A percentile compares a stretch with the other conserved stretches of the same genome.
These are phyloP conservation scores for Drosophila nr. medialis DNA, from an alignment of 2,888 invertebrate species.

Conservation along the genomic window DNA sequence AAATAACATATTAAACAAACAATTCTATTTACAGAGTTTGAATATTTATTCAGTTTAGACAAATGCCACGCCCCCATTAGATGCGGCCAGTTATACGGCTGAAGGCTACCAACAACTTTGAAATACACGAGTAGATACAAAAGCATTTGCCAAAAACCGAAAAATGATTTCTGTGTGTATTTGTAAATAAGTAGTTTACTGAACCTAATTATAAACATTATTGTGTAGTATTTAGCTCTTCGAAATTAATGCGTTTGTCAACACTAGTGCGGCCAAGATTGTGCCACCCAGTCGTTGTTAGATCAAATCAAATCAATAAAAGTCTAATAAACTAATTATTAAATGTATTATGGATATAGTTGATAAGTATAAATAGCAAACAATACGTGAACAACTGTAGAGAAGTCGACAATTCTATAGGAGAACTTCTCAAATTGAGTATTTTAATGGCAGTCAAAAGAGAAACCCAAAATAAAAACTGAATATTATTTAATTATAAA, in stretches of 20 bases:
- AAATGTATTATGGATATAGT: constrained; percentile 51
- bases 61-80: constrained; percentile 36
- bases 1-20: constrained; percentile 57
- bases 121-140: constrained; percentile 19
- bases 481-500: constrained; percentile 57
- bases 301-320: constrained; percentile 46
- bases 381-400: constrained; percentile 34
- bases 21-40: constrained; percentile 67
- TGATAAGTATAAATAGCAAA: constrained; percentile 55
- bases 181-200: constrained; percentile 66
- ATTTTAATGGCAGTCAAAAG: constrained; percentile 55
- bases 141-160: constrained; percentile 28
- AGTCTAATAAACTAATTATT: constrained; percentile 25
- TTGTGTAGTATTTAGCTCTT: constrained; percentile 57
- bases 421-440: constrained; percentile 54
- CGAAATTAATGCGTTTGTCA: constrained; percentile 50
- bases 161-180: constrained; percentile 53
- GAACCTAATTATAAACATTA: constrained; percentile 42
- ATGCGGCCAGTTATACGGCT: constrained; percentile 4
- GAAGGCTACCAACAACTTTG: constrained; percentile 7
- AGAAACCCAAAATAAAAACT: constrained; percentile 49
- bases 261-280: constrained; percentile 51
- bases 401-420: constrained; percentile 47
- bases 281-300: constrained; percentile 48
- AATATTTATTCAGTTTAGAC: constrained; percentile 69